Conservation (phyloP, 2,888 invertebrate genomes). For the Brachylomia viminalis region DNA sequence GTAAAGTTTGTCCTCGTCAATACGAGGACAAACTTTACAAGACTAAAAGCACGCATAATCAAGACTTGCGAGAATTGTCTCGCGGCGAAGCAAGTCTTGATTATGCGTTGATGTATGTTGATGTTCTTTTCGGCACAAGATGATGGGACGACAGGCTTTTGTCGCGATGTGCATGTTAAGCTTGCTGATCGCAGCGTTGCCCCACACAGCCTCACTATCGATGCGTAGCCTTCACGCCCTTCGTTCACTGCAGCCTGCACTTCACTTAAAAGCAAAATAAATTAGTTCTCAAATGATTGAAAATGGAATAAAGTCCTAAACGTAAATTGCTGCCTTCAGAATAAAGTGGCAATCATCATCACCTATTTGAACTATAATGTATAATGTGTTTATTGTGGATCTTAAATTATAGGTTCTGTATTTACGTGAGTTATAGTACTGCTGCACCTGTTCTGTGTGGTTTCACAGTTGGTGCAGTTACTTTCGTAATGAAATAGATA, state of each 20-base stretch:
- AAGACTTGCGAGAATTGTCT: too few species aligned
- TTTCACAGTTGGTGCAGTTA: constrained; percentile 16
- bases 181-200: constrained; percentile 68
- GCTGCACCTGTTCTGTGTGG: constrained; percentile 34
- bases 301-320: constrained; percentile 47
- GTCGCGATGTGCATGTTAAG: neutral
- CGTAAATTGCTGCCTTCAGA: constrained; percentile 49
- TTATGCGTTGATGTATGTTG: neutral
- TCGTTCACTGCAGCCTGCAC: constrained; percentile 49
- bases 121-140: neutral
- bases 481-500: constrained; percentile 34
- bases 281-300: constrained; percentile 30
- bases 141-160: neutral
- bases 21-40: too few species aligned
- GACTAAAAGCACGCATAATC: too few species aligned
- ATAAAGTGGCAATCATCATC: constrained; percentile 49
- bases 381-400: constrained; percentile 53
- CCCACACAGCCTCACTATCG: constrained; percentile 69
- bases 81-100: neutral
- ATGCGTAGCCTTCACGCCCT: constrained; percentile 59
- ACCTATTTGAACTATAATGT: constrained; percentile 55
- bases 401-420: constrained; percentile 38
- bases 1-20: neutral
- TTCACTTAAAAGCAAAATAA: constrained; percentile 50
- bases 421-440: constrained; percentile 31